These are phyloP conservation scores for Hemiscyllium ocellatum DNA, from an alignment of 2,113 vertebrate genomes.

Conservation along the genomic window DNA sequence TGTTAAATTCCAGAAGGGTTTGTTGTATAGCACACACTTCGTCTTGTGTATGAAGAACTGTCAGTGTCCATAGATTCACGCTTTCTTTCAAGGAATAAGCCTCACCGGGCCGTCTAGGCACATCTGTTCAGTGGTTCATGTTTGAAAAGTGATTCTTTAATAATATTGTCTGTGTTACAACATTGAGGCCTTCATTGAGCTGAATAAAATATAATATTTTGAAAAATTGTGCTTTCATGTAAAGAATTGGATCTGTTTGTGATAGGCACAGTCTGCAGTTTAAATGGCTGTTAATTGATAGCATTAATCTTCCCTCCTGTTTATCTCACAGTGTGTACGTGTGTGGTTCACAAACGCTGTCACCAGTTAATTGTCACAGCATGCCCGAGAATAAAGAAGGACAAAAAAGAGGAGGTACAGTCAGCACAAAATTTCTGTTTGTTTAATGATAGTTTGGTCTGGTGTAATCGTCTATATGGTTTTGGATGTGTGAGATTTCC, in stretches of 20 bases:
- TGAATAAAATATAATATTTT: background rate
- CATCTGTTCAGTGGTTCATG: background rate
- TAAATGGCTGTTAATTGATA: background rate
- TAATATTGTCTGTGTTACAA: background rate
- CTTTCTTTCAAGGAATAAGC: background rate
- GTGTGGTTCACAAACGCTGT: slow-evolving; percentile 95
- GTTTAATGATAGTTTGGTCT: background rate
- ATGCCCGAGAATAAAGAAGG: slow-evolving; percentile 88
- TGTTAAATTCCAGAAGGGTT: background rate
- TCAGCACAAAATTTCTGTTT: slow-evolving; percentile 48
- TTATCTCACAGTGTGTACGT: slow-evolving; percentile 80
- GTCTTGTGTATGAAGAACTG: background rate
- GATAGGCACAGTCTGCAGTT: background rate
- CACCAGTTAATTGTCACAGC: slow-evolving; percentile 88
- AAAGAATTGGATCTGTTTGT: background rate
- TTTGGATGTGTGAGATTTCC: background rate
- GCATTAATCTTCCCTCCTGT: slow-evolving; percentile 42
- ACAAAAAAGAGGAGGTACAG: slow-evolving; percentile 65
- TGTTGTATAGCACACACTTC: background rate
- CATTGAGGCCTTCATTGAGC: background rate
- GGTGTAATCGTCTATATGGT: background rate
- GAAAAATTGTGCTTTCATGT: background rate
- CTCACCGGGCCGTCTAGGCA: background rate
- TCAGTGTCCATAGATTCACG: background rate
- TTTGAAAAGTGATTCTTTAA: background rate